Evolutionary conservation across 2,888 invertebrate genomes (phyloP), one percentile per base, ranked within the genome.

Genomic region (Odontomyia ornata): DNA sequence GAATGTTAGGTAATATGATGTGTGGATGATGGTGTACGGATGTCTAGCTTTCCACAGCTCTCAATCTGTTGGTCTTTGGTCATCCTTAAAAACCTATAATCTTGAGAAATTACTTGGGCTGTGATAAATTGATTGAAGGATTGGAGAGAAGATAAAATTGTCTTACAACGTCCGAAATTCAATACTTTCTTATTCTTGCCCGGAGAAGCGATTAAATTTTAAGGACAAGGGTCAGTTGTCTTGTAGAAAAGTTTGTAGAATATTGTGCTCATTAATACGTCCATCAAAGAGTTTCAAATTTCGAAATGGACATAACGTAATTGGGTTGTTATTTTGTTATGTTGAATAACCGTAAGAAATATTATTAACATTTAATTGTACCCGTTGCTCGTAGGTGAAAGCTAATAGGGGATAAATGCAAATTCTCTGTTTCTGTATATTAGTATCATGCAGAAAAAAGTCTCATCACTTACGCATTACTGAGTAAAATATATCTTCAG

Each of bases 401-500:
- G n/a, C n/a, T n/a, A n/a, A n/a, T n/a, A n/a, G n/a, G n/a, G n/a
- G n/a, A n/a, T n/a, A n/a, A n/a, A n/a, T n/a, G n/a, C n/a, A n/a
- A n/a, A n/a, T n/a, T n/a, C n/a, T n/a, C n/a, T n/a, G n/a, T n/a
- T n/a, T n/a, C n/a, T n/a, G n/a, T n/a, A n/a, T n/a, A n/a, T n/a
- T n/a, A n/a, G n/a, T n/a, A n/a, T n/a, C n/a, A n/a, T n/a, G n/a
- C n/a, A n/a, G n/a, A n/a, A n/a, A n/a, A n/a, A n/a, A n/a, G n/a
- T n/a, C n/a, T n/a, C n/a, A 5, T 25, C 13, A 90, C 93, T 91
- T 88, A 95, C 98, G 91, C 90, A 98, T 93, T 82, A 97, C 92
- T 86, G 93, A 93, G 83, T 92, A 93, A 85, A 96, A 95, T 75
- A 98, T 90, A 84, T 96, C 94, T 84, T 96, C 96, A 9, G 96